Base-by-base conservation (phyloP, 1,140 invertebrate genomes). In the Sesamia nonagrioides region DNA sequence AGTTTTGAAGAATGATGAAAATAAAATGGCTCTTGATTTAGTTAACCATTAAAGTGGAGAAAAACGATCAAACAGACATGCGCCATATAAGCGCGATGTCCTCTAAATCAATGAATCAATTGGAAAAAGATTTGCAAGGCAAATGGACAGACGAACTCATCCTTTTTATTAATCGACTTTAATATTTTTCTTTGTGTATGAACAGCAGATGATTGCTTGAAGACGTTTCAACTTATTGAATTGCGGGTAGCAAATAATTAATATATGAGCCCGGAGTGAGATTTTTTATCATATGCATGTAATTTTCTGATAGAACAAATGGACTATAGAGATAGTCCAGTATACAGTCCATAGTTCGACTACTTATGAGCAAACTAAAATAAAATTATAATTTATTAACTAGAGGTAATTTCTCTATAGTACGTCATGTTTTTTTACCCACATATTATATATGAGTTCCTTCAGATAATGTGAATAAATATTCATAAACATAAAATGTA, bases 31-130 rank as follows among this genome's bases (percentile, higher is more conserved):
- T 45, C 42, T 8, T 13, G 45, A 1, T 15, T n/a, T 63, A 17
- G 35, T 17, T 37, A 17, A 40, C 33, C n/a, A 40, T 63, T 63
- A 42, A 17, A 40, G 35, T 40, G 35, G 8, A 63, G 60, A 37
- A 40, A 63, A n/a, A 63, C 15, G 35, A 40, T 8, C 60, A 35
- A 61, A 15, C 33, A 37, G 35, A 27, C 58, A n/a, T 15, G 37
- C 60, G 33, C 17, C 33, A 37, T 37, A 40, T 40, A 37, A 40
- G 60, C 60, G 35, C 60, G 27, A 37, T 63, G 60, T 11, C 60
- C 37, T 42, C 35, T 37, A 15, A 63, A 63, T 63, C 60, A 42
- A 63, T 63, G 60, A 37, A 63, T 63, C 60, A 63, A 63, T 63
- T 63, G 60, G 35, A n/a, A 40, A 63, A 42, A 63, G 35, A 42